These are phyloP conservation scores for Heliconius erato DNA, from an alignment of 2,888 invertebrate species.

Conservation along the genomic window DNA sequence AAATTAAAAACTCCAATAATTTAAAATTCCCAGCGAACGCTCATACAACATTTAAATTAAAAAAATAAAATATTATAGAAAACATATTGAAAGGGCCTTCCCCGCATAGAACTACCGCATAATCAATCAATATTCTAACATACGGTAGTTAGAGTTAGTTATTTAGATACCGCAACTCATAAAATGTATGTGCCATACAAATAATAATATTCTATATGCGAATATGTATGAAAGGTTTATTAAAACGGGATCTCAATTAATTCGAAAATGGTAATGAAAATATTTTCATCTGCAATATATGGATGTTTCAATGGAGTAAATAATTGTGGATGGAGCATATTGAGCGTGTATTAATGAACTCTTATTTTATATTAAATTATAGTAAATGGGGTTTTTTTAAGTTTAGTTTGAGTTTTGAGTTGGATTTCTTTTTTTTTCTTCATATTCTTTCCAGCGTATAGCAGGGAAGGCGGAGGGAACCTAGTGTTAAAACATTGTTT, in stretches of 20 bases:
- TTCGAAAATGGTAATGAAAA: slow-evolving; percentile 52
- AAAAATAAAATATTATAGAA: background rate
- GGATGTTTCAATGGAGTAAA: slow-evolving; percentile 46
- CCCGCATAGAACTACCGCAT: background rate
- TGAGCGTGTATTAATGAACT: slow-evolving; percentile 40
- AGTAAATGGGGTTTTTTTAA: slow-evolving; percentile 7
- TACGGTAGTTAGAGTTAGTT: slow-evolving; percentile 1
- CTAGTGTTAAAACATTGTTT: too few species aligned
- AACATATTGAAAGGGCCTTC: slow-evolving; percentile 5
- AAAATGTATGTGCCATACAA: slow-evolving; percentile 20
- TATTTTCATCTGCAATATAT: slow-evolving; percentile 47
- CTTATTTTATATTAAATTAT: background rate
- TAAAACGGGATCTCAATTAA: slow-evolving; percentile 54
- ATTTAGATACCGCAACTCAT: slow-evolving; percentile 28
- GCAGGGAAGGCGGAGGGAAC: too few species aligned
- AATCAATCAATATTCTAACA: slow-evolving; percentile 9
- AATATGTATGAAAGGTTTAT: slow-evolving; percentile 47
- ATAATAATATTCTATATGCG: slow-evolving; percentile 29
- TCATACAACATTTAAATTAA: background rate
- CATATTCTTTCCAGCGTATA: background rate
- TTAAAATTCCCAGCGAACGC: background rate
- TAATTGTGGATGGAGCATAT: slow-evolving; percentile 44
- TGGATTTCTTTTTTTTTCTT: background rate
- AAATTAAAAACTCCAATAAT: background rate
- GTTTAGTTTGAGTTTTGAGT: background rate